Percentiles rank a stretch among this genome's conserved stretches.
phyloP scores from a whole-genome alignment of 1,140 invertebrate genomes.

The Arctopsyche grandis region DNA sequence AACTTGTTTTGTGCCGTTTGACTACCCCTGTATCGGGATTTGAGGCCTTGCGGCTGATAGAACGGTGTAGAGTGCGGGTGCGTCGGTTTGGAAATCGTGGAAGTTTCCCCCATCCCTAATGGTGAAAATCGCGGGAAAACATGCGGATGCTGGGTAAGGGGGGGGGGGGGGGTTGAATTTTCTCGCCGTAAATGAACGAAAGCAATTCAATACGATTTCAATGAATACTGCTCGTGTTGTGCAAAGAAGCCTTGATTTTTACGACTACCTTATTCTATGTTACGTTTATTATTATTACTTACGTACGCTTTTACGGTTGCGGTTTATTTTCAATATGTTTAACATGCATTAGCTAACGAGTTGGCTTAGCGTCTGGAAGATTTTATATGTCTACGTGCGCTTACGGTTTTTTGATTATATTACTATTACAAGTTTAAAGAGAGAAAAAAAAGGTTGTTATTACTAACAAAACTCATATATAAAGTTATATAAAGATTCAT shows the following conservation, averaged over 20 bases:
- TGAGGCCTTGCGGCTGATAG: background rate
- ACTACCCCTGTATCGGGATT: slow-evolving; percentile 10
- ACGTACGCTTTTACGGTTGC: no score
- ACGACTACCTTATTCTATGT: background rate
- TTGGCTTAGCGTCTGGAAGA: no score
- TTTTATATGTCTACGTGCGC: no score
- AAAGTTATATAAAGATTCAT: no score
- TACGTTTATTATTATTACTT: slow-evolving; percentile 15
- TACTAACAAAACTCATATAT: no score
- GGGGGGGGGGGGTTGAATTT: background rate
- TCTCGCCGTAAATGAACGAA: background rate
- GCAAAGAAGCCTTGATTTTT: background rate
- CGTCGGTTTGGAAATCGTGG: background rate
- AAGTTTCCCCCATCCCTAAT: background rate
- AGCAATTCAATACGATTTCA: slow-evolving; percentile 15
- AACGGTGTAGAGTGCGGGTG: background rate
- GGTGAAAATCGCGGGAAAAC: slow-evolving; percentile 9
- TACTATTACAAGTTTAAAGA: no score
- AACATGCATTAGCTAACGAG: no score
- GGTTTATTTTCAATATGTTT: no score
- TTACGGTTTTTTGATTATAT: no score
- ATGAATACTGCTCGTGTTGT: background rate
- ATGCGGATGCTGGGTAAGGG: background rate
- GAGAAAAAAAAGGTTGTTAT: no score
- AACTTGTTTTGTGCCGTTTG: background rate